Evolutionary conservation across 2,888 invertebrate genomes (phyloP).

Genomic region (Diarsia mendica): DNA sequence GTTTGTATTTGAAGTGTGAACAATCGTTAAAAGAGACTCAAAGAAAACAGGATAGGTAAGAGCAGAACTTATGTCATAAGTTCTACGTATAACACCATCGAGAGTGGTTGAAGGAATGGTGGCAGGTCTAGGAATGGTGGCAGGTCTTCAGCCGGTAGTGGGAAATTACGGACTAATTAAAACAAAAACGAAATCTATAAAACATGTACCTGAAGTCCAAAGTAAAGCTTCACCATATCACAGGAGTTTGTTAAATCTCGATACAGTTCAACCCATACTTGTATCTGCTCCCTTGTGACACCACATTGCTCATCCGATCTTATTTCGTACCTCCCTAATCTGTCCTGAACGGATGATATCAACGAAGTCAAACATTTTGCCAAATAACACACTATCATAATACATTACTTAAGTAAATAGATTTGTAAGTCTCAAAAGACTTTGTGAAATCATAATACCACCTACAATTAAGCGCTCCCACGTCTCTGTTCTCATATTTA

Average conservation of each 20-base stretch:
- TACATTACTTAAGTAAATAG: background rate
- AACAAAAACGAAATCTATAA: background rate
- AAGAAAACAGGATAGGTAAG: too few relatives aligned
- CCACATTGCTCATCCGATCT: background rate
- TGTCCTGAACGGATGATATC: background rate
- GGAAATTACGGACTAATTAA: too few relatives aligned
- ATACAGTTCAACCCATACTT: too few relatives aligned
- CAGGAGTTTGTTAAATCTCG: constrained; percentile 10
- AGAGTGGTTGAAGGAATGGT: too few relatives aligned
- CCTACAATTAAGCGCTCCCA: background rate
- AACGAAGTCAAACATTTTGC: constrained; percentile 2
- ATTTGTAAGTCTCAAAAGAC: constrained; percentile 15
- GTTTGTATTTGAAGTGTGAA: too few relatives aligned
- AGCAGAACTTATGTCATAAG: too few relatives aligned
- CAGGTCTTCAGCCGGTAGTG: too few relatives aligned
- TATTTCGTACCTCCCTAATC: background rate
- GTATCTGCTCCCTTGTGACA: too few relatives aligned
- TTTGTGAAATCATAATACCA: background rate
- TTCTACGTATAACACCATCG: too few relatives aligned
- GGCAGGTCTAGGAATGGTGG: too few relatives aligned
- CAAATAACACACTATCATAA: constrained; percentile 6
- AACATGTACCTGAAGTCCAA: constrained; percentile 29
- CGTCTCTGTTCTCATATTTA: background rate
- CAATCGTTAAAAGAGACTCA: too few relatives aligned
- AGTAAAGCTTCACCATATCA: background rate